A percentile compares a stretch with the other conserved stretches of the same genome.
phyloP scores from a whole-genome alignment of 2,888 invertebrate genomes.

The Endotricha flammealis region DNA sequence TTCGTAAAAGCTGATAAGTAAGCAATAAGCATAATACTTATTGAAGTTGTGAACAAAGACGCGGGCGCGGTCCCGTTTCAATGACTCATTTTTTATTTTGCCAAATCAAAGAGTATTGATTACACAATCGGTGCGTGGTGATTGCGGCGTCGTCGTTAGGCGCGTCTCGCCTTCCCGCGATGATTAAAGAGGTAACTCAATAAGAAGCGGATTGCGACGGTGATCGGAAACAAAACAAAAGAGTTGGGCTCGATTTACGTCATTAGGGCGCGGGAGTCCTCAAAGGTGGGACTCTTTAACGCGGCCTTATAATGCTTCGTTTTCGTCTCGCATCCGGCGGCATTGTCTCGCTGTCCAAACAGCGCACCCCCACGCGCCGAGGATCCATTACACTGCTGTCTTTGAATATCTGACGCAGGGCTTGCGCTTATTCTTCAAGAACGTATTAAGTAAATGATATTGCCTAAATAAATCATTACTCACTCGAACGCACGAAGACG shows the following conservation, averaged over 20 bases:
- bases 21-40: too few species aligned
- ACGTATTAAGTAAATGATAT: too few species aligned
- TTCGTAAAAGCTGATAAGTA: too few species aligned
- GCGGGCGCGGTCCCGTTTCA: too few species aligned
- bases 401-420: constrained; percentile 12
- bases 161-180: constrained; percentile 31
- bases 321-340: constrained; percentile 50
- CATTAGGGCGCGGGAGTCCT: constrained; percentile 49
- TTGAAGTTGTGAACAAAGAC: too few species aligned
- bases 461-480: too few species aligned
- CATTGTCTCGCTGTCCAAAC: constrained; percentile 61
- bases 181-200: constrained; percentile 73
- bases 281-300: constrained; percentile 38
- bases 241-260: constrained; percentile 63
- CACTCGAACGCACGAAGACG: too few species aligned
- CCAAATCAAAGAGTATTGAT: constrained; percentile 66
- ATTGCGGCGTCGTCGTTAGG: constrained; percentile 48
- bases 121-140: constrained; percentile 38
- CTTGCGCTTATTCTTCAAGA: background rate
- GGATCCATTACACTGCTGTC: constrained; percentile 38
- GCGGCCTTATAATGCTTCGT: constrained; percentile 38
- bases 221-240: constrained; percentile 59
- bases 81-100: constrained; percentile 45
- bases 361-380: constrained; percentile 28
- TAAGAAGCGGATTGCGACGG: constrained; percentile 51